Evolutionary conservation across 2,113 vertebrate species (phyloP), one percentile per base, ranked within the genome.

Genomic region (Beaufortia kweichowensis): DNA sequence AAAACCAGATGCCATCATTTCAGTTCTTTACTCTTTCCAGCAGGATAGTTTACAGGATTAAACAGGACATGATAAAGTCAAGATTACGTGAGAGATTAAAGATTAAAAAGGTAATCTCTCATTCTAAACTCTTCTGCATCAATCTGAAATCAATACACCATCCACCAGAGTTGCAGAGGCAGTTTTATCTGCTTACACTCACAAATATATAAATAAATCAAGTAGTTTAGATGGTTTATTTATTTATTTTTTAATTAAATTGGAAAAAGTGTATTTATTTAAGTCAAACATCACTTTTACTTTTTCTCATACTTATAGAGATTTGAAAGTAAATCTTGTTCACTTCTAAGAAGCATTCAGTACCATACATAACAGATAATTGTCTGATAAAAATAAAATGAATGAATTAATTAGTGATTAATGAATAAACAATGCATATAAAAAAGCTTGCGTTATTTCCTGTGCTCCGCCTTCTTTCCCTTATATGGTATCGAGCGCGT

Each of bases 61-160:
- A 69, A 33, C n/a, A 55, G 28, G 6, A 53, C 29, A 69, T 55
- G n/a, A 69, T 23, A 69, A 55, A 69, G 46, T n/a, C 0, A 5
- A 46, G 15, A 46, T 12, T 15, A 14, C 14, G 19, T 21, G 67
- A 55, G 48, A 55, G 48, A 69, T 56, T 26, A 55, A 35, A 41
- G 2, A n/a, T n/a, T n/a, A n/a, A n/a, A 39, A 24, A 29, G 46
- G 11, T 21, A 41, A 56, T 21, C 50, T 35, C 23, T 66, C 3
- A 24, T 24, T 35, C 29, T 29, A 17, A 48, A 2, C 39, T 35
- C 19, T 26, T 62, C 19, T 59, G 15, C 46, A 64, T 61, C 50
- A 56, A 64, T 76, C 35, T 12, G 53, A 72, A 75, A 69, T 69
- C 31, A 63, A 33, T 75, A 46, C 4, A 15, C 3, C 14, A 33